Evolutionary conservation across 2,888 invertebrate species (phyloP), one percentile per base, ranked within the genome.

Genomic region (Phanerotoma sp.): DNA sequence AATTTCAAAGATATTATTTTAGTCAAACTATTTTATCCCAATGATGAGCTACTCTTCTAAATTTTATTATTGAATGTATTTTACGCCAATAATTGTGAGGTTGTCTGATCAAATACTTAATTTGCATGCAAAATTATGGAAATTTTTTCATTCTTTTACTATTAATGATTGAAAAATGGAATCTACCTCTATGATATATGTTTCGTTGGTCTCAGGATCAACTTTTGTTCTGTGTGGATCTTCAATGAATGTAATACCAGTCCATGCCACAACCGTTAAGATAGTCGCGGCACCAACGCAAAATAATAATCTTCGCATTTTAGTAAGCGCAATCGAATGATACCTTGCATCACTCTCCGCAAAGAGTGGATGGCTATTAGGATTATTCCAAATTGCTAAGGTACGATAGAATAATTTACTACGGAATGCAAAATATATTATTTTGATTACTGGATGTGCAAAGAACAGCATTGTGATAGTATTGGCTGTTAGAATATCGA

Each of bases 381-480:
- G 84, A 77, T 90, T 89, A 73, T 92, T 92, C 92, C 92, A 93
- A 58, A 89, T 85, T 25, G 86, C 87, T 35, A 91, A 75, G 0
- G 90, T 89, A 68, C 91, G 84, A 78, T 90, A 89, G 69, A 90
- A 88, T 54, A 84, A 80, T 70, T 89, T 89, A 18, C 87, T 86
- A 62, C 86, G 85, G 5, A 86, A 66, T 0, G 86, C 91, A 66
- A 91, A 86, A 75, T 88, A 91, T 10, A 83, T 61, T 62, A 88
- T 79, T 74, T 93, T 92, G 30, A 89, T 87, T 32, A 91, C 69
- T 53, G 86, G 83, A 69, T 92, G 92, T 0, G 87, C 81, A 73
- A 91, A 92, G 78, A 91, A 92, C 11, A 92, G 79, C 0, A 88
- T 83, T 0, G 92, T 92, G 58, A 92, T 89, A 30, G 92, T 91